phyloP scores from a whole-genome alignment of 1,140 invertebrate species.

The Globodera ellingtonae region DNA sequence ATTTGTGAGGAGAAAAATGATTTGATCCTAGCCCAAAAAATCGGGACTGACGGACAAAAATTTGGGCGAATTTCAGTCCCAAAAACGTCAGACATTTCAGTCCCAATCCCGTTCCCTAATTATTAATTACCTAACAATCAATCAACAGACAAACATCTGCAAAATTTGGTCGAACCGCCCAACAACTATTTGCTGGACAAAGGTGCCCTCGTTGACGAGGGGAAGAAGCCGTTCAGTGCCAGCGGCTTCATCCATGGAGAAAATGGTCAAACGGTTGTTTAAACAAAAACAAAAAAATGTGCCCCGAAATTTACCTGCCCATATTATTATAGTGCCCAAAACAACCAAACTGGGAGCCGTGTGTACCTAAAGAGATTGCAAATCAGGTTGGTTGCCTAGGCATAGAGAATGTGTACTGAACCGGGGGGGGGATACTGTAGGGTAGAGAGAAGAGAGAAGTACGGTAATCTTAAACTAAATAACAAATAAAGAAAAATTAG shows the following conservation, averaged over 20 bases:
- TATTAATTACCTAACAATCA: neutral
- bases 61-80: no score
- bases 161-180: neutral
- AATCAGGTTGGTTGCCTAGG: slow-evolving; percentile 30
- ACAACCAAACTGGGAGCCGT: slow-evolving; percentile 63
- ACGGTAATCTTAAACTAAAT: no score
- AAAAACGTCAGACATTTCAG: neutral
- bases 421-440: no score
- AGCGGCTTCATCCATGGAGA: slow-evolving; percentile 16
- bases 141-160: slow-evolving; percentile 9
- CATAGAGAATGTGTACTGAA: no score
- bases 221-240: slow-evolving; percentile 6
- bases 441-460: no score
- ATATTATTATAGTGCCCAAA: slow-evolving; percentile 45
- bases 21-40: no score
- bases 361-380: slow-evolving; percentile 62
- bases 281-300: neutral
- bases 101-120: neutral
- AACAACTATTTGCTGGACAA: slow-evolving; percentile 10
- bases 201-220: neutral
- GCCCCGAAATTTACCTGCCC: neutral
- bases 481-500: no score
- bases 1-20: no score
- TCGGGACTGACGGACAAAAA: no score
- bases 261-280: slow-evolving; percentile 21